Base-by-base conservation (phyloP, 2,113 vertebrate species). In the Lycaon pictus region DNA sequence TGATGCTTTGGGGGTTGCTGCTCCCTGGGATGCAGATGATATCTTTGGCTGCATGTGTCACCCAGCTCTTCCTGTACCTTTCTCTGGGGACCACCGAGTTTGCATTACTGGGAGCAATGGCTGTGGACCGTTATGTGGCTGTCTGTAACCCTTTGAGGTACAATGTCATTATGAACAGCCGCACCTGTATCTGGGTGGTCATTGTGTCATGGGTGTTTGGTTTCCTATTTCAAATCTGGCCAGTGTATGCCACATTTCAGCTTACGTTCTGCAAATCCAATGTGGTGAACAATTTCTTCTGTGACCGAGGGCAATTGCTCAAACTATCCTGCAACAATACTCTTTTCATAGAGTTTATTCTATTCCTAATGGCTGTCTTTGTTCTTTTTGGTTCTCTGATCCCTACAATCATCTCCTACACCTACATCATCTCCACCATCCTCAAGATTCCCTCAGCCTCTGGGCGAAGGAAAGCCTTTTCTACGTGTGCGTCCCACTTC, bases 301-400 rank as follows among this genome's bases (percentile, higher is more conserved):
- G 95, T 20, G 87, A 86, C 86, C 12, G 29, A 90, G 87, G 87
- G 6, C 92, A 94, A 1, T 32, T 86, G 48, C 63, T 96, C 2
- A 96, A 86, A 35, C n/a, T 96, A 0, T 81, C 95, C 27, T 94
- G 92, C 11, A 11, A 25, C 25, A 11, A 96, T 48, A 86, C 92
- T 13, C 63, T 63, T 56, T 96, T 90, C 17, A 71, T 53, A 22
- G 95, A 94, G 19, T 90, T 96, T 48, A 71, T 90, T 48, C 81
- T 94, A 29, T 96, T 94, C 11, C 58, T 90, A 69, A 71, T 94
- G 56, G 93, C 92, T 16, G 32, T 91, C 16, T 20, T 95, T 32
- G 53, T 96, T n/a, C 77, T 97, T 11, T 56, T 96, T 62, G 88
- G 91, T 23, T 96, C 96, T 53, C 82, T 93, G 19, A 58, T 76